These are phyloP conservation scores for Diorhabda elongata DNA, from an alignment of 1,140 invertebrate species.

Conservation along the genomic window DNA sequence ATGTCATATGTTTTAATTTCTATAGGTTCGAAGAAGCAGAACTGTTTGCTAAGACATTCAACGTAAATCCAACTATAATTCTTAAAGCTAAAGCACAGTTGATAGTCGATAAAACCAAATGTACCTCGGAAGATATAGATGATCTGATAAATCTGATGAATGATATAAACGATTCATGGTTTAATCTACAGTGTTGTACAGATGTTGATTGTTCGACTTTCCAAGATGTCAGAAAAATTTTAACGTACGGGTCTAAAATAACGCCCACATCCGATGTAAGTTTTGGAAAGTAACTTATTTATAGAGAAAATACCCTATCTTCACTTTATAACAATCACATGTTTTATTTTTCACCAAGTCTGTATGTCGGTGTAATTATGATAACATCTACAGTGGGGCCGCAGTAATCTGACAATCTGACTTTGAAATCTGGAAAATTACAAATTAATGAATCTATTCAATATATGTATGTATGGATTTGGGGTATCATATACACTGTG, in stretches of 20 bases:
- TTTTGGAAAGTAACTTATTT: background rate
- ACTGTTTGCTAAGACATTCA: constrained; percentile 31
- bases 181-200: constrained; percentile 32
- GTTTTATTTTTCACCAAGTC: too few species aligned
- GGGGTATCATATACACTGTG: too few species aligned
- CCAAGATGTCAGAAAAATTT: constrained; percentile 30
- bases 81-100: constrained; percentile 32
- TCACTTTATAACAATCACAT: too few species aligned
- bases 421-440: too few species aligned
- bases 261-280: constrained; percentile 16
- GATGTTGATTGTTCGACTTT: constrained; percentile 27
- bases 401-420: too few species aligned
- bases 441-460: too few species aligned
- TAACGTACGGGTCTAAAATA: constrained; percentile 29
- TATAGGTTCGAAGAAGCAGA: constrained; percentile 37
- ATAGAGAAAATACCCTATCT: too few species aligned
- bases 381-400: too few species aligned
- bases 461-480: too few species aligned
- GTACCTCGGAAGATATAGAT: constrained; percentile 28
- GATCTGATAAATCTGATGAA: constrained; percentile 33
- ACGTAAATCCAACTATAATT: constrained; percentile 24
- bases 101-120: constrained; percentile 30
- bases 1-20: background rate
- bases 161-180: constrained; percentile 25
- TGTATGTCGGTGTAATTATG: too few species aligned